Percentiles rank a stretch among this genome's conserved stretches.
These are phyloP conservation scores for Dendrocincla tyrannina DNA, from an alignment of 2,797 vertebrate genomes.

Conservation along the genomic window DNA sequence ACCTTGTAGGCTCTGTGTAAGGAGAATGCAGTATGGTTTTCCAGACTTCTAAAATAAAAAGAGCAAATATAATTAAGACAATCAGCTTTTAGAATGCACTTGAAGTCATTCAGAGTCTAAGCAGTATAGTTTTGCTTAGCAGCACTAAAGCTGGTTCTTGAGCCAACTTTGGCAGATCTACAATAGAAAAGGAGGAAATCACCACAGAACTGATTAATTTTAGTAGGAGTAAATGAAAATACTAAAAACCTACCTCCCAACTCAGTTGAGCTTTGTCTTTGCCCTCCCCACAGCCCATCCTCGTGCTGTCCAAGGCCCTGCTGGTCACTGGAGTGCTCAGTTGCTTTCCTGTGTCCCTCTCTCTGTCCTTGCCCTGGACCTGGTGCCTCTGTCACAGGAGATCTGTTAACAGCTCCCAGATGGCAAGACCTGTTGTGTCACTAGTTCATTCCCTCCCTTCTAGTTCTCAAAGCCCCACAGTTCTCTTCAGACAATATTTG, in stretches of 20 bases:
- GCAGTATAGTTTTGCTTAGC: neutral
- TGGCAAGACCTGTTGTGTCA: neutral
- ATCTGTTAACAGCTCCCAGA: neutral
- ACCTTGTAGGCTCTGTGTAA: neutral
- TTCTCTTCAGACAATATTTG: neutral
- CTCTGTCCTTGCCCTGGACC: neutral
- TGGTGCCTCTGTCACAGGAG: neutral
- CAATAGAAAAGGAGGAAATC: neutral
- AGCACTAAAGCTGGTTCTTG: neutral
- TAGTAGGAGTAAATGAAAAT: neutral
- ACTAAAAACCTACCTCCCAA: neutral
- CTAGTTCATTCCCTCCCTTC: constrained; percentile 5
- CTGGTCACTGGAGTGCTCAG: neutral
- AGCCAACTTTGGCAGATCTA: neutral
- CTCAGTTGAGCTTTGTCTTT: neutral
- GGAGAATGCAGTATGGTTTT: neutral
- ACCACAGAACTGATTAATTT: neutral
- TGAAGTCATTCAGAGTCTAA: neutral
- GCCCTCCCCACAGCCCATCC: neutral
- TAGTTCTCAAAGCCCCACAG: neutral
- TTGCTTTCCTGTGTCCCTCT: neutral
- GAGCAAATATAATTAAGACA: neutral
- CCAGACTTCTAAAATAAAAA: neutral
- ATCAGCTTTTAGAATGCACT: neutral
- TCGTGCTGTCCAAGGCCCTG: neutral